Conservation (phyloP, 2,888 invertebrate genomes). For the Coenonympha glycerion region DNA sequence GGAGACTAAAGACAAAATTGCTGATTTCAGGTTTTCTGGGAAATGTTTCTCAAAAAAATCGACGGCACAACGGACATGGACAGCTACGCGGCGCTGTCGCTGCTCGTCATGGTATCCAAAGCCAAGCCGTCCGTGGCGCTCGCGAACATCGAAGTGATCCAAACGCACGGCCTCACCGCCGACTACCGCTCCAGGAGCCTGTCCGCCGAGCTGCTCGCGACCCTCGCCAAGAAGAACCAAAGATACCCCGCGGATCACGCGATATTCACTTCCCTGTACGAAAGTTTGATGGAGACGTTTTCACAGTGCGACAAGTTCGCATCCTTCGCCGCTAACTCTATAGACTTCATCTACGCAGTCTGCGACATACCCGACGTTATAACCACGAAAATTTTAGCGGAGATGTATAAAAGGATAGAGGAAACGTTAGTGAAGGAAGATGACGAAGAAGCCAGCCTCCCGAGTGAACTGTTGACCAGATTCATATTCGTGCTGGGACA, state of each 20-base stretch:
- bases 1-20: too few relatives aligned
- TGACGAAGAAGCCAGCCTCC: conserved; percentile 51
- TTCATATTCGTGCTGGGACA: conserved; percentile 82
- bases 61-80: conserved; percentile 82
- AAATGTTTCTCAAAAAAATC: conserved; percentile 84
- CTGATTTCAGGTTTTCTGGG: conserved; percentile 83
- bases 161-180: conserved; percentile 81
- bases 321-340: conserved; percentile 65
- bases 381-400: conserved; percentile 64
- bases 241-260: conserved; percentile 59
- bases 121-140: conserved; percentile 77
- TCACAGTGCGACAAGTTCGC: conserved; percentile 67
- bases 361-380: conserved; percentile 76
- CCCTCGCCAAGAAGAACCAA: conserved; percentile 53
- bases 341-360: conserved; percentile 74
- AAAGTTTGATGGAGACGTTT: conserved; percentile 65
- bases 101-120: conserved; percentile 84
- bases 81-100: conserved; percentile 82
- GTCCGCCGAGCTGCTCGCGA: conserved; percentile 54
- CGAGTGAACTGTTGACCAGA: conserved; percentile 64
- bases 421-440: conserved; percentile 50
- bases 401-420: conserved; percentile 65
- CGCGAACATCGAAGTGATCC: conserved; percentile 83
- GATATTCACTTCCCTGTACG: conserved; percentile 51
- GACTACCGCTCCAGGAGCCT: conserved; percentile 57